These are phyloP conservation scores for Metallyticus violacea DNA, from an alignment of 2,888 invertebrate species.

Conservation along the genomic window DNA sequence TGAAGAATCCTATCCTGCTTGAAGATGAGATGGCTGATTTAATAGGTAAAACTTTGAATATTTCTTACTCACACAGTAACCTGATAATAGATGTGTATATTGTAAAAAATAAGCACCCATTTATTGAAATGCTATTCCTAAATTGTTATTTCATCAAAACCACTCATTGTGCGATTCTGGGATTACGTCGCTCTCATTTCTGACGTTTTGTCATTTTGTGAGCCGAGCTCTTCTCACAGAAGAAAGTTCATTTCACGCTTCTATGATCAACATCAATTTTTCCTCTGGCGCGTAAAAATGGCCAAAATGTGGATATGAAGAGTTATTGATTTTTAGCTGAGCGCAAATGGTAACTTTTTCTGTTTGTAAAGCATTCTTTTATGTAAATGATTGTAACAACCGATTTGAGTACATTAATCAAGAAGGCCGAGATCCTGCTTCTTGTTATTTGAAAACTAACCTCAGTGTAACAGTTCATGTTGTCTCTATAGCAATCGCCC, in stretches of 20 bases:
- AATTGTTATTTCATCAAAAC: background rate
- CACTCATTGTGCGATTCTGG: too few relatives aligned
- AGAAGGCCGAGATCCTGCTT: too few relatives aligned
- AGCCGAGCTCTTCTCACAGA: background rate
- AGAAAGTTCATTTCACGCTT: background rate
- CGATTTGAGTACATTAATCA: too few relatives aligned
- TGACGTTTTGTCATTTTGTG: background rate
- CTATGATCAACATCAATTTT: background rate
- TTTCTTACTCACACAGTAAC: too few relatives aligned
- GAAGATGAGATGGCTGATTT: too few relatives aligned
- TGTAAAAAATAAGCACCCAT: too few relatives aligned
- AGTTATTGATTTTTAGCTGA: background rate
- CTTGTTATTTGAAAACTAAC: too few relatives aligned
- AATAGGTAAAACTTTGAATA: too few relatives aligned
- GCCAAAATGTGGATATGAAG: background rate
- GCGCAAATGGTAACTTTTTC: background rate
- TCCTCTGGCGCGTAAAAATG: background rate
- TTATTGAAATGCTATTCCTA: background rate
- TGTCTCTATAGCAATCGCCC: too few relatives aligned
- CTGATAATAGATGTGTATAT: too few relatives aligned
- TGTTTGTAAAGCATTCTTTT: background rate
- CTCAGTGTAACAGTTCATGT: too few relatives aligned
- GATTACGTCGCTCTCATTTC: background rate
- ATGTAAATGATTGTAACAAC: background rate
- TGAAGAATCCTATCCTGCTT: too few relatives aligned